These are phyloP conservation scores for Eretmocerus hayati DNA, from an alignment of 2,888 invertebrate species.

Conservation along the genomic window DNA sequence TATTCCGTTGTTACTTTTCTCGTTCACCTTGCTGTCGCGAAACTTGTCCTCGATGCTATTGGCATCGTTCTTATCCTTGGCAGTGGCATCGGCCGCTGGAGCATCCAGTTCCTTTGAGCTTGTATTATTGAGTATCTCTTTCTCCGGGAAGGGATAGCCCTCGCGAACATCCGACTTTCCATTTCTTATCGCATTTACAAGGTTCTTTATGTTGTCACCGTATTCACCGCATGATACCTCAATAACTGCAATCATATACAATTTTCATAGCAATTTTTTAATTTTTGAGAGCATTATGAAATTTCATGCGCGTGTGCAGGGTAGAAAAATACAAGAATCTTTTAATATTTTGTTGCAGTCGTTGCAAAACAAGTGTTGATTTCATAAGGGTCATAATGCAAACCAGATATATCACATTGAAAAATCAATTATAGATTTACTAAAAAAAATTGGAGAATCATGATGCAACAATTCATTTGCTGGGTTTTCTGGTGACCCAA, in stretches of 20 bases:
- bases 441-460: too few relatives aligned
- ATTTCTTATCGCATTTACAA: conserved; percentile 79
- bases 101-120: conserved; percentile 19
- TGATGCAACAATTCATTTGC: too few relatives aligned
- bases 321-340: too few relatives aligned
- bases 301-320: too few relatives aligned
- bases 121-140: conserved; percentile 49
- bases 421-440: too few relatives aligned
- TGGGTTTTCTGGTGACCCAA: too few relatives aligned
- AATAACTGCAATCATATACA: conserved; percentile 61
- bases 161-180: conserved; percentile 74
- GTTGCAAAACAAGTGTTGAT: too few relatives aligned
- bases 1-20: conserved; percentile 32
- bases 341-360: too few relatives aligned
- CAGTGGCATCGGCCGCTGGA: conserved; percentile 21
- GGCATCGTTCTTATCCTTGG: conserved; percentile 40
- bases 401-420: too few relatives aligned
- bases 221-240: conserved; percentile 96
- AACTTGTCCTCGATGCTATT: conserved; percentile 41
- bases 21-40: conserved; percentile 31
- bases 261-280: too few relatives aligned
- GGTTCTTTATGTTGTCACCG: conserved; percentile 78
- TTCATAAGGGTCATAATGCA: too few relatives aligned
- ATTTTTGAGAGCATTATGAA: too few relatives aligned
- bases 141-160: conserved; percentile 63